Evolutionary conservation across 2,888 invertebrate species (phyloP), one percentile per base, ranked within the genome.

Genomic region (Tetramorium bicarinatum): DNA sequence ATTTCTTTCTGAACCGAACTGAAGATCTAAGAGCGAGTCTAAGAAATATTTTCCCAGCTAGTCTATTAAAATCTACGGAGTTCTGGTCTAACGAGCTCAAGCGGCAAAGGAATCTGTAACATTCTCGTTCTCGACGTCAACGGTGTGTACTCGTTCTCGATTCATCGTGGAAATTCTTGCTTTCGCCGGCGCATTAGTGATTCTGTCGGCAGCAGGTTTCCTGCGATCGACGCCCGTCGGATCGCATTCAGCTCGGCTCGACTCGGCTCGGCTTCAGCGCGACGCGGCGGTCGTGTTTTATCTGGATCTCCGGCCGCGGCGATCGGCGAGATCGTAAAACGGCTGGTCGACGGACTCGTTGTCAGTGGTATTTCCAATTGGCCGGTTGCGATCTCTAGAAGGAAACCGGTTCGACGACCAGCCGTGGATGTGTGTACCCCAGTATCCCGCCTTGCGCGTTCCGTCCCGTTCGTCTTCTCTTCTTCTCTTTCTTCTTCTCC

Each of bases 311-410:
- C 80, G 75, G 79, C 67, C 77, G 76, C 67, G 87, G 81, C 81
- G 89, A 89, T 66, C 89, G 81, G 54, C 75, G 82, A 76, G 88
- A 88, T 89, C 88, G 82, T 85, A 89, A 89, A 87, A 85, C 80
- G 87, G 25, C 84, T 66, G 75, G 67, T 69, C 79, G 75, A 88
- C 69, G 85, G 80, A 84, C 90, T 89, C 87, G 87, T 90, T 90
- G 90, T 90, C 88, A 85, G 89, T 90, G 90, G 90, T 90, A 90
- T 89, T 90, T 90, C 90, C 89, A 90, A 90, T 90, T 90, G 90
- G 88, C 87, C 82, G 80, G 87, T 85, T 72, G 88, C 87, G 85
- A 90, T 90, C 88, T 85, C 86, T 75, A 64, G 82, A 87, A 71
- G 85, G 85, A 86, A 90, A 90, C 90, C 90, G 90, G 90, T 90